Evolutionary conservation across 2,113 vertebrate genomes (phyloP), one percentile per base, ranked within the genome.

Genomic region (Chionis minor): DNA sequence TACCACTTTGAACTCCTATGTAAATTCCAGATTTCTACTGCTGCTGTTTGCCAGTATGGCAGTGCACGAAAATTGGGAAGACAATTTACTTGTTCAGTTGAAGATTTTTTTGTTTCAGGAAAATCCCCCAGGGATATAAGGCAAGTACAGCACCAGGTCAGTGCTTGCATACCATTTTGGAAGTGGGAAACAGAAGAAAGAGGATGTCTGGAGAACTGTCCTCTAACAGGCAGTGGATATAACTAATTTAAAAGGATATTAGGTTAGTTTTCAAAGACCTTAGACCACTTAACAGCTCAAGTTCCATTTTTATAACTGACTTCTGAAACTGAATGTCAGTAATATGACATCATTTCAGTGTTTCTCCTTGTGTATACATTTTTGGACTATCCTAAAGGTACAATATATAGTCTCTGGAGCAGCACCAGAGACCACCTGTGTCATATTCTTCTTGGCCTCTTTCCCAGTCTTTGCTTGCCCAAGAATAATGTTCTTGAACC

Each of bases 341-440:
- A 81, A 8, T 30, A 59, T 35, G 14, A 82, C 73, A 28, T 42
- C 2, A 63, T 79, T 73, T 56, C 27, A 52, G 12, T 51, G 20
- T 81, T 91, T 67, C 26, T 59, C 7, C 17, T 54, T 81, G 44
- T 7, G 1, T 13, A 14, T 49, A 21, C 3, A 19, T 69, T 88
- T 81, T 70, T 44, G 33, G 80, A 16, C 21, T 33, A 55, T 11
- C 8, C 16, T 67, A 67, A 75, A 90, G 14, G 23, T 80, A 49
- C 21, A 54, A 86, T 52, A 70, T 6, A 23, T 27, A 27, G 8
- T 32, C 33, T 61, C 54, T 72, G 27, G 21, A 85, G 27, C 26
- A 62, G 28, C 28, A 74, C 15, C 20, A 42, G 24, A 70, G 35
- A 54, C 32, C 0, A 0, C 16, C 35, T n/a, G 9, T 28, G 38